A percentile compares a stretch with the other conserved stretches of the same genome.
Evolutionary conservation across 2,888 invertebrate genomes (phyloP).

Genomic region (Acanthopleura granulata): DNA sequence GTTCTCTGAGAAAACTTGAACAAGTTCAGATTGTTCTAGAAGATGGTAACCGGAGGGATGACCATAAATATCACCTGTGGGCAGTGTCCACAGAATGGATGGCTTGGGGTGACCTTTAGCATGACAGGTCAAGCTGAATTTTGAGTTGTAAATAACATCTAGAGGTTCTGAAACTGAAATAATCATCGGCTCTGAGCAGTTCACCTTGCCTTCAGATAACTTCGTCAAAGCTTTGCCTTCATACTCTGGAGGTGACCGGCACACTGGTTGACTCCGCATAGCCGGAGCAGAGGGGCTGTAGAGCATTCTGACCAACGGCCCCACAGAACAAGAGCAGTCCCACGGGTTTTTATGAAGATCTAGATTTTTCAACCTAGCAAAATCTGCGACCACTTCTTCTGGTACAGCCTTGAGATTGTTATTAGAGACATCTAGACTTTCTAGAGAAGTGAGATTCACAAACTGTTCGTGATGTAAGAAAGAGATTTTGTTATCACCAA

Average conservation of each 20-base stretch:
- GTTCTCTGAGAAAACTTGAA: conserved; percentile 22
- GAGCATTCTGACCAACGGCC: conserved; percentile 32
- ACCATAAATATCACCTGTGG: conserved; percentile 49
- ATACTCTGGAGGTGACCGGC: conserved; percentile 36
- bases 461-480: conserved; percentile 20
- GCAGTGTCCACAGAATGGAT: conserved; percentile 53
- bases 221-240: conserved; percentile 31
- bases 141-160: conserved; percentile 27
- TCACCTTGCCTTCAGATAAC: conserved; percentile 29
- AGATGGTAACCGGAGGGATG: conserved; percentile 29
- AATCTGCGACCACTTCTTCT: conserved; percentile 25
- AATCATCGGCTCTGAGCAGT: conserved; percentile 45
- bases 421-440: conserved; percentile 29
- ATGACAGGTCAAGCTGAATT: conserved; percentile 42
- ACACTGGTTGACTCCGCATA: conserved; percentile 32
- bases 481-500: conserved; percentile 42
- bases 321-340: conserved; percentile 56
- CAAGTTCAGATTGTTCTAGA: conserved; percentile 26
- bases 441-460: conserved; percentile 28
- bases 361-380: conserved; percentile 27
- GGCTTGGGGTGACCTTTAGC: conserved; percentile 42
- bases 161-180: conserved; percentile 27
- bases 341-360: conserved; percentile 47
- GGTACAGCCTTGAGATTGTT: conserved; percentile 36
- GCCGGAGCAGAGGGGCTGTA: conserved; percentile 27